Conservation (phyloP, 1,140 invertebrate species). For the Bombus consobrinus region DNA sequence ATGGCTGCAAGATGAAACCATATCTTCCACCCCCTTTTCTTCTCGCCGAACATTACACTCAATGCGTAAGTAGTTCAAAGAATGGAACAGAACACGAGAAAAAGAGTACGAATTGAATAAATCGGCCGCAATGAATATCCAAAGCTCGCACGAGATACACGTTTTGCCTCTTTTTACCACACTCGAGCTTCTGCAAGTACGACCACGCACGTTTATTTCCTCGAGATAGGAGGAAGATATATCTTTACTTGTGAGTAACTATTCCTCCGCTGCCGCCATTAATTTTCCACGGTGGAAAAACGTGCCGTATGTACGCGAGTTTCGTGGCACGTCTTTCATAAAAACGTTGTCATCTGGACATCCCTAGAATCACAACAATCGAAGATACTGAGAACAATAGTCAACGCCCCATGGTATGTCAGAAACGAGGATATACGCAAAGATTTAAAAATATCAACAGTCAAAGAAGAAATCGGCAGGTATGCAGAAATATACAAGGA, state of each 20-base stretch:
- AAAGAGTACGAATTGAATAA: slow-evolving; percentile 51
- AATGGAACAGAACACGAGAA: background rate
- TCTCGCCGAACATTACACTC: background rate
- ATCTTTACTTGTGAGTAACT: slow-evolving; percentile 10
- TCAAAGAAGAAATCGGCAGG: no score
- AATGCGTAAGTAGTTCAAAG: background rate
- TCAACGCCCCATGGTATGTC: no score
- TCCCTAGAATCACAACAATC: no score
- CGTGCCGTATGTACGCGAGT: background rate
- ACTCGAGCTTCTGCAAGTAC: background rate
- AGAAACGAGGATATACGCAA: no score
- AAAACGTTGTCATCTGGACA: no score
- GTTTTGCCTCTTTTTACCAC: slow-evolving; percentile 18
- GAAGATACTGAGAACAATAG: no score
- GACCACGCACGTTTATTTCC: slow-evolving; percentile 24
- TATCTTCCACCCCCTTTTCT: background rate
- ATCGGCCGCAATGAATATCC: slow-evolving; percentile 40
- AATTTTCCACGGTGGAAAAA: slow-evolving; percentile 34
- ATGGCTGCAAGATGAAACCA: background rate
- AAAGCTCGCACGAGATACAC: slow-evolving; percentile 8
- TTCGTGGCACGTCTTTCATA: background rate
- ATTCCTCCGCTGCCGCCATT: background rate
- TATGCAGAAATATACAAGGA: no score
- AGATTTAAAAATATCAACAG: no score
- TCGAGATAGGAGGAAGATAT: slow-evolving; percentile 7